These are phyloP conservation scores for Psilanteris sp. DNA, from an alignment of 1,140 invertebrate genomes.

Conservation along the genomic window DNA sequence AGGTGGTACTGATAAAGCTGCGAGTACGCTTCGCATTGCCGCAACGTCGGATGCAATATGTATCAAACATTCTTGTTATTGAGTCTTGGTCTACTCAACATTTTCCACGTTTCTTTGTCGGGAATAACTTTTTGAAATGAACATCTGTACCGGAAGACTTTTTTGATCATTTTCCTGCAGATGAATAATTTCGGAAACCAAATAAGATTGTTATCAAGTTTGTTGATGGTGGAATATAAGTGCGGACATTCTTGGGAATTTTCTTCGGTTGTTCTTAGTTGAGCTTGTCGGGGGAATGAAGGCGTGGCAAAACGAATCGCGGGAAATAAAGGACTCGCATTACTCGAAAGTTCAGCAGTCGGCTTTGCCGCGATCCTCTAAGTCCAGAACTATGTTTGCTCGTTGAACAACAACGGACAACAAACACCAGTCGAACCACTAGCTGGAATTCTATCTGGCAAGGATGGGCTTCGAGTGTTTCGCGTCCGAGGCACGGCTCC, in stretches of 20 bases:
- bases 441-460: constrained; percentile 65
- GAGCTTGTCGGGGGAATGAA: constrained; percentile 3
- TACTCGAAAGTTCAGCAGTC: constrained; percentile 69
- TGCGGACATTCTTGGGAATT: constrained; percentile 68
- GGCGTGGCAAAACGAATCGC: constrained; percentile 51
- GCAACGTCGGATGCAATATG: too few relatives aligned
- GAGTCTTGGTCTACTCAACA: too few relatives aligned
- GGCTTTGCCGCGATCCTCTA: constrained; percentile 52
- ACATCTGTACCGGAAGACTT: constrained; percentile 23
- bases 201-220: constrained; percentile 49
- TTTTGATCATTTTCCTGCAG: constrained; percentile 29
- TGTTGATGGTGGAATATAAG: constrained; percentile 40
- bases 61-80: too few relatives aligned
- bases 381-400: constrained; percentile 73
- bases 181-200: constrained; percentile 52
- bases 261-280: constrained; percentile 56
- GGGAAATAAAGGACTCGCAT: constrained; percentile 72
- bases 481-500: constrained; percentile 59
- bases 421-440: constrained; percentile 71
- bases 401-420: constrained; percentile 73
- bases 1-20: neutral
- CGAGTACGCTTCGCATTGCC: constrained; percentile 15
- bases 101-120: too few relatives aligned
- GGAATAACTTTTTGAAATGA: constrained; percentile 17
- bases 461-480: constrained; percentile 68